Percentiles rank a stretch among this genome's conserved stretches.
These are phyloP conservation scores for Numenius phaeopus DNA, from an alignment of 2,797 vertebrate species.

Conservation along the genomic window DNA sequence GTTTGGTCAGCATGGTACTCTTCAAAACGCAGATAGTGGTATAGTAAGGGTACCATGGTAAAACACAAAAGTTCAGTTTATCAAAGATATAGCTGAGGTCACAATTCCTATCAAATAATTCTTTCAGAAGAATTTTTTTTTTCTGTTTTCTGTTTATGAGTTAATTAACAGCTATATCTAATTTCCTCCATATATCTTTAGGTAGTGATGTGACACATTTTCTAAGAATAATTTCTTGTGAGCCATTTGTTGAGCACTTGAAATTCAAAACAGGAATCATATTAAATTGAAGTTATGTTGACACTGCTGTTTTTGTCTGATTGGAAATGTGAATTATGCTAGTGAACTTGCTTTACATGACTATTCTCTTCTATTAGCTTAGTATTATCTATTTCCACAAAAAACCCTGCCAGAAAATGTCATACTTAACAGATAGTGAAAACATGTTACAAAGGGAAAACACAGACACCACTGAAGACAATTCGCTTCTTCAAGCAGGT, in stretches of 20 bases:
- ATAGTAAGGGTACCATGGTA: background rate
- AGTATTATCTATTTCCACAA: constrained; percentile 5
- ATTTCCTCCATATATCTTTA: background rate
- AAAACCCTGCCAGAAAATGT: background rate
- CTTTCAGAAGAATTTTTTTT: background rate
- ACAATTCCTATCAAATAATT: background rate
- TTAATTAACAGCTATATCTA: background rate
- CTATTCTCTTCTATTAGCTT: background rate
- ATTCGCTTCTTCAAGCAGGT: background rate
- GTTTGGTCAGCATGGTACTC: background rate
- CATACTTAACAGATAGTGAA: background rate
- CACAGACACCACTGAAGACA: background rate
- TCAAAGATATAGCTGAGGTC: background rate
- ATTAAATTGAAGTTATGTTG: constrained; percentile 1
- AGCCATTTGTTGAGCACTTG: constrained; percentile 5
- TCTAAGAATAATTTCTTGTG: background rate
- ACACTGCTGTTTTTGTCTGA: background rate
- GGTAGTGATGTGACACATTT: background rate
- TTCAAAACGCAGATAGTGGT: background rate
- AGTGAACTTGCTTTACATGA: constrained; percentile 6
- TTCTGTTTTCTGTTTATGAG: background rate
- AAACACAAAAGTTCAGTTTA: background rate
- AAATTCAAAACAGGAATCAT: constrained; percentile 18
- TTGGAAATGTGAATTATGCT: constrained; percentile 16
- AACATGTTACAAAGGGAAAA: background rate